phyloP scores from a whole-genome alignment of 2,797 vertebrate genomes.

The Leontocebus nigricollis region DNA sequence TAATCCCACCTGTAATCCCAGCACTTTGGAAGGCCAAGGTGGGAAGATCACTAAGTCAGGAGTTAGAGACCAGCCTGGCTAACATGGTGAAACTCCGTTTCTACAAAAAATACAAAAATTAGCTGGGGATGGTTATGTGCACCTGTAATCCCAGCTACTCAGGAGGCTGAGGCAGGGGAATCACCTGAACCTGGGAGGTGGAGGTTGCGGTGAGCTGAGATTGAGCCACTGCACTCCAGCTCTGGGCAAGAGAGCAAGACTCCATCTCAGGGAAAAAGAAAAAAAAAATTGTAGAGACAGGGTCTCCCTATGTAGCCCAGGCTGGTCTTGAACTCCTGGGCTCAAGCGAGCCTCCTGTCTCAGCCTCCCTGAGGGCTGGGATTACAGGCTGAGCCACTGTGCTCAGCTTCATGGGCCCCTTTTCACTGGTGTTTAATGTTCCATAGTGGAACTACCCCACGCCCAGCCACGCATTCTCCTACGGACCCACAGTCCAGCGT shows the following conservation, averaged over 20 bases:
- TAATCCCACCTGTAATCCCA: not conserved
- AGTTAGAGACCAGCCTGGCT: not conserved
- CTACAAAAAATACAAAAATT: not conserved
- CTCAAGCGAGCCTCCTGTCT: not conserved
- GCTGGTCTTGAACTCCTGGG: not conserved
- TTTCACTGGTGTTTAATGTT: not conserved
- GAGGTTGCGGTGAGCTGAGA: not conserved
- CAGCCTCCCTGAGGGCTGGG: not conserved
- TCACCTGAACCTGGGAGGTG: not conserved
- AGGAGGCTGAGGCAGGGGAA: not conserved
- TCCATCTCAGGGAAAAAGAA: not conserved
- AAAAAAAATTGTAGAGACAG: not conserved
- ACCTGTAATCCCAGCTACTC: not conserved
- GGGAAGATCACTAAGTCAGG: not conserved
- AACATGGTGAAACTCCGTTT: not conserved
- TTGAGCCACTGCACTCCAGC: not conserved
- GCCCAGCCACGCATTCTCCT: rapidly evolving
- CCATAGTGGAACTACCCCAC: not conserved
- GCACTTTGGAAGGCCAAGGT: not conserved
- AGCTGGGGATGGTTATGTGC: too few relatives aligned
- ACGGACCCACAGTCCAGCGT: rapidly evolving
- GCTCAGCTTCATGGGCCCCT: rapidly evolving
- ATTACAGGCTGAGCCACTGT: not conserved
- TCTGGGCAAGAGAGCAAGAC: not conserved
- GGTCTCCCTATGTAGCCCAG: not conserved